Evolutionary conservation across 2,797 vertebrate genomes (phyloP), one percentile per base, ranked within the genome.

Genomic region (Harpagifer antarcticus): DNA sequence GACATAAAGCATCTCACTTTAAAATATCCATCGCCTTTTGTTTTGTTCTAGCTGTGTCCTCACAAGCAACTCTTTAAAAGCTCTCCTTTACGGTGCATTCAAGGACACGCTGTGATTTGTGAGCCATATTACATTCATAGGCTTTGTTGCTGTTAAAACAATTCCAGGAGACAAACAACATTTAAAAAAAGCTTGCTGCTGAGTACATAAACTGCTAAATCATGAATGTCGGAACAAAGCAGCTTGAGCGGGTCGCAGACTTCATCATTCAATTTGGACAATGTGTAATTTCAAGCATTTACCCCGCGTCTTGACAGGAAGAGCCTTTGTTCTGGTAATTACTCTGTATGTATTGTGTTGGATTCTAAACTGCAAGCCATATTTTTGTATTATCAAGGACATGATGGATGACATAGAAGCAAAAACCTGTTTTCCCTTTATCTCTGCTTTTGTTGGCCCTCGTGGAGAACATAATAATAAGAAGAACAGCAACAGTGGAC

Each of bases 271-370:
- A 49, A 63, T 64, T 20, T 37, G 37, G 19, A 74, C 42, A 16
- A 17, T 49, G 14, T 1, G 10, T 50, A 77, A 45, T 66, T 73
- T 61, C 3, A 61, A 42, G 43, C 50, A 65, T 59, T 65, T 17
- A 37, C 64, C n/a, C 31, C 0, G 2, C 16, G 27, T 55, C 49
- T 17, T 55, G 54, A 68, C 47, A 72, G n/a, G 27, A 72, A 9
- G 44, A 10, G 20, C 40, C 37, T 64, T 67, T 60, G 47, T 53
- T 1, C n/a, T 60, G 54, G 52, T 20, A 44, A 53, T 49, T 49
- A 27, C 12, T 37, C 37, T 47, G 59, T 64, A 71, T 60, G n/a
- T 72, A 68, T 76, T 53, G 45, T 61, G 57, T 49, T 47, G 11
- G 3, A 65, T 69, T 68, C 43, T 17, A 17, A 68, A 58, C 16